phyloP scores from a whole-genome alignment of 2,113 vertebrate genomes.

The Cyphomyrus discorhynchus region DNA sequence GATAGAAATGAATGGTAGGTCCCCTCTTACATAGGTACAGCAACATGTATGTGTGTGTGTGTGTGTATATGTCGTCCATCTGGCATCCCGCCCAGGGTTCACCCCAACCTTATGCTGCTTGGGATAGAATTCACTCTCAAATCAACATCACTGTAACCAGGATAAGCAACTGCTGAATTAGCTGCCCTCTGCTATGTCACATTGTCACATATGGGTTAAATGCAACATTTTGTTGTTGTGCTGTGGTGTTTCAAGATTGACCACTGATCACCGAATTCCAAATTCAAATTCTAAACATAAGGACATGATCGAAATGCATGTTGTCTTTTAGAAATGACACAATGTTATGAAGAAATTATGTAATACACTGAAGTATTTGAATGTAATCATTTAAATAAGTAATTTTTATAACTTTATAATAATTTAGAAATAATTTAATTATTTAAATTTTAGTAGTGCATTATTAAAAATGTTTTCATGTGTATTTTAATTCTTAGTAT shows the following conservation, averaged over 20 bases:
- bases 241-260: too few relatives aligned
- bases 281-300: neutral
- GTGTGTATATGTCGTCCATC: neutral
- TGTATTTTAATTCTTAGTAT: neutral
- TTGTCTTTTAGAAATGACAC: neutral
- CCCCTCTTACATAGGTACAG: too few relatives aligned
- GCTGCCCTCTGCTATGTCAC: too few relatives aligned
- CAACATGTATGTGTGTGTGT: neutral
- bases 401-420: neutral
- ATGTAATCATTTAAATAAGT: neutral
- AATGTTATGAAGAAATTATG: neutral
- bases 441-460: neutral
- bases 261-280: too few relatives aligned
- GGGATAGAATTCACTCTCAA: neutral
- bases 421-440: neutral
- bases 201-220: too few relatives aligned
- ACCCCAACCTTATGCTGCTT: neutral
- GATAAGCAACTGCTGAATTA: neutral
- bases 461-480: neutral
- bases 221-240: too few relatives aligned
- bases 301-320: neutral
- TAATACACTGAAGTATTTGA: neutral
- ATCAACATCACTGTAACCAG: neutral
- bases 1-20: too few relatives aligned
- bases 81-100: neutral